Evolutionary conservation across 2,888 invertebrate species (phyloP).

Genomic region (Lepidocyrtinus sp.): DNA sequence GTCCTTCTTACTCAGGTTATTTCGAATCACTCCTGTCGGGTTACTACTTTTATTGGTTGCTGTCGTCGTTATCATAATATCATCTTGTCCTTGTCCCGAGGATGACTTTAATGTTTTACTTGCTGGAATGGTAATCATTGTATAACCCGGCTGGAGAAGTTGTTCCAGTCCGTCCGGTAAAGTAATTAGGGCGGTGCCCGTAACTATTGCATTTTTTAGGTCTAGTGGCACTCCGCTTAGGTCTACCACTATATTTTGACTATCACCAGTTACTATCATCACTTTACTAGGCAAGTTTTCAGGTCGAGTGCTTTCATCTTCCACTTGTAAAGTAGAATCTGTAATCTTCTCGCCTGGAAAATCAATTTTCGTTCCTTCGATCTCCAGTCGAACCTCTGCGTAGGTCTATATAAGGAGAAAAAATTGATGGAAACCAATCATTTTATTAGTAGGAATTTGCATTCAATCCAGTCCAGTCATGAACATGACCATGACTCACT

Average conservation of each 20-base stretch:
- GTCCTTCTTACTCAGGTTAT: slow-evolving; percentile 41
- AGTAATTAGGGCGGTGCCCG: slow-evolving; percentile 68
- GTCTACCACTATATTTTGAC: slow-evolving; percentile 70
- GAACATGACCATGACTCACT: no score
- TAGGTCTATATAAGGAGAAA: no score
- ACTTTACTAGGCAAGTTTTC: slow-evolving; percentile 60
- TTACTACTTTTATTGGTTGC: no score
- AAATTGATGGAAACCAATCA: no score
- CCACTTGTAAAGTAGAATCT: slow-evolving; percentile 21
- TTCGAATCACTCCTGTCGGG: no score
- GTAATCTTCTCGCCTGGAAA: slow-evolving; percentile 19
- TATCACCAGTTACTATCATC: slow-evolving; percentile 70
- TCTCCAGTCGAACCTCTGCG: slow-evolving; percentile 64
- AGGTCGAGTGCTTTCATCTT: slow-evolving; percentile 24
- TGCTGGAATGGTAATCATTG: slow-evolving; percentile 67
- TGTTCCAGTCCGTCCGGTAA: slow-evolving; percentile 66
- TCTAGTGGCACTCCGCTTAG: slow-evolving; percentile 65
- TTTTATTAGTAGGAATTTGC: no score
- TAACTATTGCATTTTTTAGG: slow-evolving; percentile 68
- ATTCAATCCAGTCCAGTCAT: no score
- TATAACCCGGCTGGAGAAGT: slow-evolving; percentile 66
- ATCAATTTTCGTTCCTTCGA: slow-evolving; percentile 48
- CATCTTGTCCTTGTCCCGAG: no score
- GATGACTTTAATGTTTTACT: slow-evolving; percentile 40
- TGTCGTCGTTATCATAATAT: no score